Percentiles rank a stretch among this genome's conserved stretches.
Conservation (phyloP, 2,888 invertebrate species). For the Yponomeuta evonymella region DNA sequence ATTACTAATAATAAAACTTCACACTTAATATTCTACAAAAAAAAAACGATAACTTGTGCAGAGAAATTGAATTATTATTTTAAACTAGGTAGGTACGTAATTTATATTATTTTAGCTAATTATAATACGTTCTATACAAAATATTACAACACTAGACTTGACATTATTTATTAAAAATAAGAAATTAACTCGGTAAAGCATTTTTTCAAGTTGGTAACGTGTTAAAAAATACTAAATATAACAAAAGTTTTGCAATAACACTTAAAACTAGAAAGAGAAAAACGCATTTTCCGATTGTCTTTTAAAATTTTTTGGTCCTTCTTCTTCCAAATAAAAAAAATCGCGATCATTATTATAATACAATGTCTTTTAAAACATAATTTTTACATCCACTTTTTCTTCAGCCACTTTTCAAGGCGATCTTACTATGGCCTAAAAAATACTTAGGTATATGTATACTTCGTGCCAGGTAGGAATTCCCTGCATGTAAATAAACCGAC, state of each 20-base stretch:
- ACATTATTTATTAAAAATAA: neutral
- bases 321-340: constrained; percentile 26
- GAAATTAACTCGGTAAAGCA: constrained; percentile 1
- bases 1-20: constrained; percentile 9
- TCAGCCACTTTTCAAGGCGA: constrained; percentile 15
- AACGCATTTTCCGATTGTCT: constrained; percentile 7
- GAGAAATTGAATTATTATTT: constrained; percentile 7
- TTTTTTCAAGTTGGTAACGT: neutral
- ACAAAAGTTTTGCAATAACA: constrained; percentile 8
- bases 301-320: constrained; percentile 50
- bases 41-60: constrained; percentile 3
- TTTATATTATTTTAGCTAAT: constrained; percentile 2
- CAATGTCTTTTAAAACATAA: constrained; percentile 54
- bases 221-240: neutral
- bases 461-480: no score
- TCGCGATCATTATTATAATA: constrained; percentile 47
- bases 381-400: constrained; percentile 44
- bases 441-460: no score
- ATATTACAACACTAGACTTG: constrained; percentile 3
- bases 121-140: neutral
- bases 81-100: neutral
- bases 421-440: neutral
- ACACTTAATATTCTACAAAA: constrained; percentile 3
- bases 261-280: constrained; percentile 7
- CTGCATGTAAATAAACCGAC: no score